phyloP scores from a whole-genome alignment of 2,888 invertebrate genomes.

The Sepioteuthis lessoniana region DNA sequence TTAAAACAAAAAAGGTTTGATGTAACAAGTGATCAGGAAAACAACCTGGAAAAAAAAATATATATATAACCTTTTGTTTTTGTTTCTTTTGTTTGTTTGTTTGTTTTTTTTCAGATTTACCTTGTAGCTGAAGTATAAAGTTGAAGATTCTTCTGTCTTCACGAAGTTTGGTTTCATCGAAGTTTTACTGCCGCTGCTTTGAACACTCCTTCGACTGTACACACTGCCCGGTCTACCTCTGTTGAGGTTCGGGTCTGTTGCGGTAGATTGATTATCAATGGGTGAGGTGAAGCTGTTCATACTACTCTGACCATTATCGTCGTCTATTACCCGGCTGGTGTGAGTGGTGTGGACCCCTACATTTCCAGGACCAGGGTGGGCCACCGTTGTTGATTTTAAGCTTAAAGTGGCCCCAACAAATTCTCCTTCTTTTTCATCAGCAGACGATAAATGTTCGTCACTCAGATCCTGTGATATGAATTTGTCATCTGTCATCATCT shows the following conservation, averaged over 20 bases:
- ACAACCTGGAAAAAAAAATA: no score
- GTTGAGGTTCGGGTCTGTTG: conserved; percentile 34
- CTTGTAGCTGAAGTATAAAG: conserved; percentile 65
- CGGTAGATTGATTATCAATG: conserved; percentile 12
- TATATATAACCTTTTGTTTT: no score
- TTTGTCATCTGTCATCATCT: conserved; percentile 45
- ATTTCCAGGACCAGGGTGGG: neutral
- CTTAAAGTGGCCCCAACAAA: conserved; percentile 65
- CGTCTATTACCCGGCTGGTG: conserved; percentile 47
- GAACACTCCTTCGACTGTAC: conserved; percentile 63
- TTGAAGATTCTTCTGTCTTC: conserved; percentile 55
- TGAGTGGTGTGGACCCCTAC: conserved; percentile 36
- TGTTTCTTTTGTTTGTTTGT: no score
- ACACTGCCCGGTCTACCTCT: conserved; percentile 60
- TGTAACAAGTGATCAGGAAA: no score
- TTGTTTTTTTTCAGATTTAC: no score
- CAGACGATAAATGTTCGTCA: conserved; percentile 55
- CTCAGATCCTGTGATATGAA: conserved; percentile 23
- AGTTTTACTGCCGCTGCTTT: conserved; percentile 63
- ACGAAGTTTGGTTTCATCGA: conserved; percentile 61
- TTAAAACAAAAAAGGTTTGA: no score
- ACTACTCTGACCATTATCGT: conserved; percentile 52
- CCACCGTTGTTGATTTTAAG: conserved; percentile 34
- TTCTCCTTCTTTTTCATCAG: conserved; percentile 64
- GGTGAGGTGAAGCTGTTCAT: conserved; percentile 52